A percentile compares a stretch with the other conserved stretches of the same genome.
Conservation (phyloP, 2,113 vertebrate genomes). For the Heterotis niloticus region DNA sequence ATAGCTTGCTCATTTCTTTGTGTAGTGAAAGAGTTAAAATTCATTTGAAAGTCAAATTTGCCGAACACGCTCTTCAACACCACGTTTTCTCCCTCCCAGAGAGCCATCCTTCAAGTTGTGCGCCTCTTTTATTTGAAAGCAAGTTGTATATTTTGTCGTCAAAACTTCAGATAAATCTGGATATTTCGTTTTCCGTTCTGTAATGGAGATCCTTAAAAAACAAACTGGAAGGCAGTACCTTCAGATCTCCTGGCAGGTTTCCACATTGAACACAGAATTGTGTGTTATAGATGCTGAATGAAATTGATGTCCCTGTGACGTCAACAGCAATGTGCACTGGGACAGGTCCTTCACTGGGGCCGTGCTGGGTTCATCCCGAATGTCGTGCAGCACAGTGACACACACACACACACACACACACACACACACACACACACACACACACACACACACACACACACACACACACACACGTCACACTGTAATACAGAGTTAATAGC, state of each 20-base stretch:
- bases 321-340: not conserved
- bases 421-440: too few relatives aligned
- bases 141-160: not conserved
- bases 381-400: conserved; percentile 2
- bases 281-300: not conserved
- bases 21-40: not conserved
- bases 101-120: not conserved
- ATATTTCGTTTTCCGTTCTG: not conserved
- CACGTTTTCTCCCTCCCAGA: not conserved
- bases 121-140: not conserved
- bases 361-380: conserved; percentile 19
- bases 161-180: not conserved
- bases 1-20: not conserved
- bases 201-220: not conserved
- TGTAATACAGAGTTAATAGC: conserved; percentile 16
- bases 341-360: not conserved
- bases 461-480: conserved; percentile 3
- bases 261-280: not conserved
- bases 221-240: not conserved
- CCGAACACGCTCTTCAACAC: not conserved
- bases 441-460: too few relatives aligned
- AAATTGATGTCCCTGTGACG: not conserved
- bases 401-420: not conserved
- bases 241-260: not conserved
- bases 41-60: not conserved